phyloP scores from a whole-genome alignment of 1,140 invertebrate genomes.

The Pomacea maculata region DNA sequence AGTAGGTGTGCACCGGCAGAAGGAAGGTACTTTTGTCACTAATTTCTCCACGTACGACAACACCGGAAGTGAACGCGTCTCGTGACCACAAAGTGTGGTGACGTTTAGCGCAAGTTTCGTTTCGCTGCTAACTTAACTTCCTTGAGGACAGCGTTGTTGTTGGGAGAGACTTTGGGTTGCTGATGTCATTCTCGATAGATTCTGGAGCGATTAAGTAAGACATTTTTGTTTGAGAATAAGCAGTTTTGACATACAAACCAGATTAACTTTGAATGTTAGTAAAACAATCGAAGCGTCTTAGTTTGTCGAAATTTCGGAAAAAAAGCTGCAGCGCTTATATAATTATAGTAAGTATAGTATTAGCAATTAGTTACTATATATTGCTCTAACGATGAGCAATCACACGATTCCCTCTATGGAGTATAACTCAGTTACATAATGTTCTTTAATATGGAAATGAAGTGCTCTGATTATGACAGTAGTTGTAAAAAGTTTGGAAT shows the following conservation, averaged over 20 bases:
- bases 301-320: neutral
- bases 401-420: neutral
- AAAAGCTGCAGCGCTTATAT: neutral
- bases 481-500: no score
- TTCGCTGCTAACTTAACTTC: neutral
- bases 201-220: neutral
- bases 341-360: no score
- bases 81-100: conserved; percentile 39
- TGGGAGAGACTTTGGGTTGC: neutral
- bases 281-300: neutral
- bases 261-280: neutral
- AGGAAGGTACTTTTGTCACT: conserved; percentile 1
- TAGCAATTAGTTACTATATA: neutral
- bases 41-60: conserved; percentile 16
- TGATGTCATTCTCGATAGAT: neutral
- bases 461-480: neutral
- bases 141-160: conserved; percentile 2
- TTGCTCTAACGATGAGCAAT: neutral
- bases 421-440: neutral
- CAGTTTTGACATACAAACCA: neutral
- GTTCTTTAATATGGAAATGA: neutral
- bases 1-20: conserved; percentile 2
- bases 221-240: neutral
- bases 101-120: conserved; percentile 38
- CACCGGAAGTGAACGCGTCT: conserved; percentile 35